Base-by-base conservation (phyloP, 2,797 vertebrate genomes). In the Benthosema pterotum region DNA sequence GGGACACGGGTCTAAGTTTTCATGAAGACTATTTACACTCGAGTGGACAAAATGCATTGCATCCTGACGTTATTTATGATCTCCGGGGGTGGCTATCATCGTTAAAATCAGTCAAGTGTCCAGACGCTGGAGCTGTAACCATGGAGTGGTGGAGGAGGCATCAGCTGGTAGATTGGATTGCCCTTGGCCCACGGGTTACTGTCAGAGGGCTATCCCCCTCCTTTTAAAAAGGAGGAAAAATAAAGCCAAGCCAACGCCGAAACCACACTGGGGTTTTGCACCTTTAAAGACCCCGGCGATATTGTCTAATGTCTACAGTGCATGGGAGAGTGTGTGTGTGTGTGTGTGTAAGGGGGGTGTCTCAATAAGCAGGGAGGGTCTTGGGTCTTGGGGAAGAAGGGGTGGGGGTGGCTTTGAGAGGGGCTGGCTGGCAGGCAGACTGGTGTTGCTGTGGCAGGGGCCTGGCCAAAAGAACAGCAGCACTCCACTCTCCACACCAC, bases 361-460 rank as follows among this genome's bases (percentile, higher is more conserved):
- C 76, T 84, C 81, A 85, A 75, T 82, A 82, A 59, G 80, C 83
- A 86, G 84, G 63, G 45, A 89, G 88, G 86, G 87, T 88, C 88
- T 89, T 89, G 83, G 38, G 17, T n/a, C n/a, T 15, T 6, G 16
- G 11, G 52, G 19, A 12, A 3, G 19, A 13, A 5, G 25, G 4
- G 57, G 8, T 13, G 93, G 32, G 16, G 28, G 66, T 60, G 90
- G 84, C 76, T n/a, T 9, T 74, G 83, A 82, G 85, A n/a, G 83
- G 84, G 91, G 92, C 94, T 91, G 91, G 92, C 94, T 83, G 91
- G 92, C 94, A 91, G 91, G 92, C 94, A 95, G 93, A 91, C 94
- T 93, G 93, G 94, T 93, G 94, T 94, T 95, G 93, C 93, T 93
- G 93, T 88, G 94, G 94, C 85, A 91, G 93, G 89, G 93, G 89